Base-by-base conservation (phyloP, 2,113 vertebrate species). In the Microcebus griseorufus region DNA sequence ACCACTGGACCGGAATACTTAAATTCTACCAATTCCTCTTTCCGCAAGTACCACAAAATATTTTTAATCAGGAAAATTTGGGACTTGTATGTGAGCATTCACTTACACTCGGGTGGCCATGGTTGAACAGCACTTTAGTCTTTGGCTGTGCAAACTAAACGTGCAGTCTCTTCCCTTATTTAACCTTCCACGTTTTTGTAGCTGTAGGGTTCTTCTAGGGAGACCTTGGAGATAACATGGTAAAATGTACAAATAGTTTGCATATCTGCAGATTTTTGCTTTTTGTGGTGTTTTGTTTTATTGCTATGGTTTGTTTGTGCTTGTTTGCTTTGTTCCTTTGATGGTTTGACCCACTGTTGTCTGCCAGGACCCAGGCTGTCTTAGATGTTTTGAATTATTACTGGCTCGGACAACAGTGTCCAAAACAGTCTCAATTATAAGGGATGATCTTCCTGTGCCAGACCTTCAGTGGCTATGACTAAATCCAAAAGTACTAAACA, bases 71-170 rank as follows among this genome's bases (percentile, higher is more conserved):
- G 22, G 37, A 80, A 65, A 88, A 45, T 7, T 17, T 72, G 42
- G 23, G 62, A 32, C 18, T 32, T 34, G 7, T 55, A 92, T 39
- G 8, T 2, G 55, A 25, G 17, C 9, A 23, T 64, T 80, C 84
- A 42, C 6, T 73, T 67, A 72, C 0, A 12, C 16, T 3, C 4
- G 14, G 9, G 9, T 39, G 48, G 6, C 23, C 9, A 4, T 6
- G 6, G 9, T 29, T 37, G 67, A 79, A 83, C 5, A 60, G 9
- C 34, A 78, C 14, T 80, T n/a, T 20, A 45, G 73, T 58, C 45
- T 65, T 55, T 17, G 51, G 0, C 13, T n/a, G 7, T 7, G 2
- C 1, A 5, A 39, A 2, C 22, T 64, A 22, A 11, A 4, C 0
- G 22, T 22, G 17, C 20, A 51, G 27, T 78, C 29, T 45, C 18